Conservation (phyloP, 2,888 invertebrate species). For the Netelia inedita region DNA sequence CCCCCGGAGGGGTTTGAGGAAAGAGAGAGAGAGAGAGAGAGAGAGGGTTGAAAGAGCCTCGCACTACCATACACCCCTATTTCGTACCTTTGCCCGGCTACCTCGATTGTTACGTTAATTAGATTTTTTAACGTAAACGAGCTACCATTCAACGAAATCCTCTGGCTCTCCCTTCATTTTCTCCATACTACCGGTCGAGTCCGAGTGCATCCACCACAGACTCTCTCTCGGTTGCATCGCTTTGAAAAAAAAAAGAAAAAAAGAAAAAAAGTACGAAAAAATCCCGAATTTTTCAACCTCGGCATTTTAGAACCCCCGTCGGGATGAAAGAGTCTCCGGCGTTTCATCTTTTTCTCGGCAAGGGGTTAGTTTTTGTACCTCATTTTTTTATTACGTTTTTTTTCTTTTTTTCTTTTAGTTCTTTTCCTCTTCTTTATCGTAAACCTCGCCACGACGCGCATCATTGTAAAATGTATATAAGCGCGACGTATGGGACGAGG, state of each 20-base stretch:
- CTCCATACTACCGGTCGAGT: not conserved
- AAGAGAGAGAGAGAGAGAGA: no score
- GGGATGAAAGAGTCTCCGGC: not conserved
- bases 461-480: not conserved
- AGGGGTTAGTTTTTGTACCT: no score
- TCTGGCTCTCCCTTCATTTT: conserved; percentile 38
- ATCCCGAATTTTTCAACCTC: not conserved
- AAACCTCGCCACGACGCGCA: not conserved
- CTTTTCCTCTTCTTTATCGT: not conserved
- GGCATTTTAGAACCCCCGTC: not conserved
- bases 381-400: no score
- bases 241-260: no score
- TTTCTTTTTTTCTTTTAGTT: not conserved
- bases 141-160: conserved; percentile 61
- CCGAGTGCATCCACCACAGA: not conserved
- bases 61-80: conserved; percentile 21
- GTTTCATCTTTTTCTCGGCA: conserved; percentile 19
- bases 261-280: no score
- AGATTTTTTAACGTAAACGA: conserved; percentile 75
- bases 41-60: conserved; percentile 7
- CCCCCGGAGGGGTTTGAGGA: conserved; percentile 7
- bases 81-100: conserved; percentile 49
- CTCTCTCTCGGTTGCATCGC: not conserved
- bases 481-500: not conserved
- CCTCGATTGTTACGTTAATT: conserved; percentile 73